phyloP scores from a whole-genome alignment of 2,797 vertebrate genomes.

The Xyrichtys novacula region DNA sequence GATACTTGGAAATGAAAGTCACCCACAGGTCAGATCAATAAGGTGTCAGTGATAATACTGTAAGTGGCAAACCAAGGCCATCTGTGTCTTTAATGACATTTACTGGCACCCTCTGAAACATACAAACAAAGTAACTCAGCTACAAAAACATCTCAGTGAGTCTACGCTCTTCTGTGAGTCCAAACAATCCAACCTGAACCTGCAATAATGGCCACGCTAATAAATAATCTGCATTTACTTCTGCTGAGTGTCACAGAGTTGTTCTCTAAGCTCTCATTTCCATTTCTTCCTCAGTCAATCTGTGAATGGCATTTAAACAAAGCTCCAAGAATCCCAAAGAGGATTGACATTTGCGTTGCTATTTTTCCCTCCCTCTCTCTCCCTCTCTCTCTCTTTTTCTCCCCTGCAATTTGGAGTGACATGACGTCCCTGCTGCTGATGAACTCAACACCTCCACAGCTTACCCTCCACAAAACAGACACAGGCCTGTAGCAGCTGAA shows the following conservation, averaged over 20 bases:
- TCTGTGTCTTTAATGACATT: conserved; percentile 56
- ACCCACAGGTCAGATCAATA: conserved; percentile 75
- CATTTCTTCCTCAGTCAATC: conserved; percentile 57
- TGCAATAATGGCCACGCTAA: conserved; percentile 45
- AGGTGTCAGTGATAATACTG: conserved; percentile 61
- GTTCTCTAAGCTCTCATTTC: conserved; percentile 56
- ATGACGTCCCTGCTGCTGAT: conserved; percentile 15
- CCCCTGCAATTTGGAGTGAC: conserved; percentile 52
- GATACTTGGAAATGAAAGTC: conserved; percentile 74
- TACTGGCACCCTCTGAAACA: conserved; percentile 6
- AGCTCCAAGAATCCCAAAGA: conserved; percentile 56
- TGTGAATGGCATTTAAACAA: conserved; percentile 75
- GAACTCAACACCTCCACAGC: conserved; percentile 2
- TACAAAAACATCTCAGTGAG: too few species aligned
- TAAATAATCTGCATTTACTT: conserved; percentile 48
- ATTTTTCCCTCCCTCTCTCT: conserved; percentile 16
- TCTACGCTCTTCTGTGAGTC: background rate
- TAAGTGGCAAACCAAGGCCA: conserved; percentile 55
- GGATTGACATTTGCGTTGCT: conserved; percentile 56
- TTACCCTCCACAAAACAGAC: conserved; percentile 5
- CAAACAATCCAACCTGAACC: conserved; percentile 31
- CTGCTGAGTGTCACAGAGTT: conserved; percentile 61
- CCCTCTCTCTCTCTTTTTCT: conserved; percentile 8
- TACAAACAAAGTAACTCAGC: background rate
- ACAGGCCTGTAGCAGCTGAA: conserved; percentile 1